Evolutionary conservation across 1,140 invertebrate species (phyloP).

Genomic region (Coenobita brevimanus): DNA sequence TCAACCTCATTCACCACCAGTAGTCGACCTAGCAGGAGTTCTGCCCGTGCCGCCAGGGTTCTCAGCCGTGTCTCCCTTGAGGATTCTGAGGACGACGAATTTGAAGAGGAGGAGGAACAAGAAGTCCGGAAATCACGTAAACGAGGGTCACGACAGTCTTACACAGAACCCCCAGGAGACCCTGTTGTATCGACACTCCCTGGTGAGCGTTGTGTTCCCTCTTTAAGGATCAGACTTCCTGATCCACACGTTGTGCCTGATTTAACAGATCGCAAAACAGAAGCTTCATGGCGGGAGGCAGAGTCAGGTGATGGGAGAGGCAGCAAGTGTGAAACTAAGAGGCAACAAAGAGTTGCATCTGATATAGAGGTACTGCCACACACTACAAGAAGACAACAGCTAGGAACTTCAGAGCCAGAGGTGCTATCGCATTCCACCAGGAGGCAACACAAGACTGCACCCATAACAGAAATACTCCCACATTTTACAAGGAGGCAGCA

Average conservation of each 20-base stretch:
- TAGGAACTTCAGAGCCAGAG: too few relatives aligned
- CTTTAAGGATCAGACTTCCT: slow-evolving; percentile 43
- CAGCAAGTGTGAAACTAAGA: too few relatives aligned
- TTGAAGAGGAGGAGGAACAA: slow-evolving; percentile 25
- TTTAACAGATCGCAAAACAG: slow-evolving; percentile 24
- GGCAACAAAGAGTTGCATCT: too few relatives aligned
- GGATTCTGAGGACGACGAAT: slow-evolving; percentile 41
- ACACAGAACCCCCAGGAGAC: background rate
- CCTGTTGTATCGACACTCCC: background rate
- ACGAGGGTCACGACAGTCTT: slow-evolving; percentile 3
- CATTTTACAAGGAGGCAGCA: too few relatives aligned
- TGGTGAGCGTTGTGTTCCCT: slow-evolving; percentile 25
- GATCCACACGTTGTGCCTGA: slow-evolving; percentile 44
- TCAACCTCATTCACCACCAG: slow-evolving; percentile 45
- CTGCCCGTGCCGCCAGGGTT: slow-evolving; percentile 40
- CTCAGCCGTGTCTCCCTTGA: slow-evolving; percentile 41
- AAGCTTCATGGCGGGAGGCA: background rate
- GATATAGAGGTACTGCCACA: too few relatives aligned
- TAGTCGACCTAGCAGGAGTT: slow-evolving; percentile 45
- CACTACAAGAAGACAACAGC: too few relatives aligned
- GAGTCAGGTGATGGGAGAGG: too few relatives aligned
- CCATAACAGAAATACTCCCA: too few relatives aligned
- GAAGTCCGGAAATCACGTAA: background rate
- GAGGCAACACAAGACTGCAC: too few relatives aligned
- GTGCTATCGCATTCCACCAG: too few relatives aligned